phyloP scores from a whole-genome alignment of 2,113 vertebrate species.

The Cinclus mexicanus region DNA sequence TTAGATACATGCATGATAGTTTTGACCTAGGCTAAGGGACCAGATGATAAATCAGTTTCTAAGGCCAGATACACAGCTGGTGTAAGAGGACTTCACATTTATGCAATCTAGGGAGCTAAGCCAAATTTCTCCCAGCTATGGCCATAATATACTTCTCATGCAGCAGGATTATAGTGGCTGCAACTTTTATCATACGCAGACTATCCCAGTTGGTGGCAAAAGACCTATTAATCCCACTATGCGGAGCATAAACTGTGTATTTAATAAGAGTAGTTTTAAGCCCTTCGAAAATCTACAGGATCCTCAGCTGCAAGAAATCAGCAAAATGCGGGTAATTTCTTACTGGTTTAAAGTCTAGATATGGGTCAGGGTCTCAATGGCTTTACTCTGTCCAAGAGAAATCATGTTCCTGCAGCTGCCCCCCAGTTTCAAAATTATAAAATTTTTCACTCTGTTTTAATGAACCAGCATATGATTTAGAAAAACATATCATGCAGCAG shows the following conservation, averaged over 20 bases:
- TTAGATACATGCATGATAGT: neutral
- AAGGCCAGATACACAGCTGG: neutral
- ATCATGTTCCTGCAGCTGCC: neutral
- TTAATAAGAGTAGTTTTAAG: neutral
- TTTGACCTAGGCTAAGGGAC: neutral
- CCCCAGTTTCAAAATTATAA: too few species aligned
- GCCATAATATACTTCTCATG: neutral
- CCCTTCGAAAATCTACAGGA: neutral
- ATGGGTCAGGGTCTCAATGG: neutral
- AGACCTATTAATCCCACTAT: neutral
- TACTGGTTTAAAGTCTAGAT: neutral
- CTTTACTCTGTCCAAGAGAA: neutral
- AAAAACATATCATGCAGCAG: neutral
- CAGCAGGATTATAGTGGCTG: neutral
- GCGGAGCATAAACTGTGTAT: neutral
- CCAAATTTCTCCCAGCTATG: neutral
- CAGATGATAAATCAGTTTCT: neutral
- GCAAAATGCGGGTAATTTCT: neutral
- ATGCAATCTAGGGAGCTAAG: neutral
- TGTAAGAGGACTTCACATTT: neutral
- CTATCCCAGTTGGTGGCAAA: neutral
- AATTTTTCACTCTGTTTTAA: constrained; percentile 8
- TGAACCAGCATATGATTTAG: neutral
- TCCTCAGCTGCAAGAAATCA: neutral
- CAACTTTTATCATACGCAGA: neutral